Base-by-base conservation (phyloP, 2,888 invertebrate genomes). In the Alloscopus bannaensis region DNA sequence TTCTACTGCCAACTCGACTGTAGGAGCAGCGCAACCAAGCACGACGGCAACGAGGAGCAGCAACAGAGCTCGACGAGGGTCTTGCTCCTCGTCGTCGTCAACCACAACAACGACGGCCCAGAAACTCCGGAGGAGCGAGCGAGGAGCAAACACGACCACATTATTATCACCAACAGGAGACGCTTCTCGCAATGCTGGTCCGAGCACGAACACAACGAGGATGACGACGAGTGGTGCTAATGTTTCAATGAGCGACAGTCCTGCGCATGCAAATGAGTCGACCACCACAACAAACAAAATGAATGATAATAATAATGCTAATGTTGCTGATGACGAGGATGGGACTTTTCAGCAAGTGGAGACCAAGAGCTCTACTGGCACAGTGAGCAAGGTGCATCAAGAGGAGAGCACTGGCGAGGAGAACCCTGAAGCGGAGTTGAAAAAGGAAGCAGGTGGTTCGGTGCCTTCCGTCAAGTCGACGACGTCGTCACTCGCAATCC, bases 61-160 rank as follows among this genome's bases (percentile, higher is more conserved):
- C 40, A 73, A 24, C 13, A 65, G 65, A 22, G 42, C 59, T 31
- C 28, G 73, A 66, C 73, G 73, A 66, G 73, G 73, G 36, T 73
- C 73, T 18, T 71, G 57, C 18, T 71, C 72, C 24, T 72, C 72
- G 45, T 40, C 57, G 13, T 57, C 65, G 62, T 64, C 72, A 18
- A 40, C 36, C 26, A n/a, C 40, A 26, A 24, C 55, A 45, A 52
- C 71, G 57, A 66, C 69, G 3, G 40, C 36, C 13, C 47, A 24
- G 24, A 47, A 40, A 59, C 73, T 62, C 26, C 24, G 73, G 31
- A 52, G 73, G 45, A 73, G 73, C 47, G 66, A 47, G 22, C 66
- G 75, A 60, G 45, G 28, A 20, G 40, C 45, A 18, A 45, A 16
- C 45, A 36, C 6, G 8, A 13, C 13, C 6, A 13, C 22, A 11